These are phyloP conservation scores for Sus scrofa DNA, from an alignment of 2,113 vertebrate species.

Conservation along the genomic window T2T-Sscrofa CM000824.6:49562001-49562500, in stretches of 20 bases:
- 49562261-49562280: neutral
- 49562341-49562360: neutral
- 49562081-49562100: neutral
- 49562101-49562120: constrained; percentile 9
- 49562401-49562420: neutral
- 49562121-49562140: neutral
- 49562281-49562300: neutral
- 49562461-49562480: fast-evolving
- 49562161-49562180: neutral
- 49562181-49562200: neutral
- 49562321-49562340: neutral
- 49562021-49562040: neutral
- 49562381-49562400: neutral
- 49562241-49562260: neutral
- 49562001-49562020: neutral
- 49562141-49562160: neutral
- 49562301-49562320: neutral
- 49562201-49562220: neutral
- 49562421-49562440: neutral
- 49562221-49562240: neutral
- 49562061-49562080: neutral
- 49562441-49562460: neutral
- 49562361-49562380: fast-evolving
- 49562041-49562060: neutral
- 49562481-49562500: neutral